Percentiles rank a stretch among this genome's conserved stretches.
Conservation (phyloP, 1,140 invertebrate species). For the Orius laevigatus region DNA sequence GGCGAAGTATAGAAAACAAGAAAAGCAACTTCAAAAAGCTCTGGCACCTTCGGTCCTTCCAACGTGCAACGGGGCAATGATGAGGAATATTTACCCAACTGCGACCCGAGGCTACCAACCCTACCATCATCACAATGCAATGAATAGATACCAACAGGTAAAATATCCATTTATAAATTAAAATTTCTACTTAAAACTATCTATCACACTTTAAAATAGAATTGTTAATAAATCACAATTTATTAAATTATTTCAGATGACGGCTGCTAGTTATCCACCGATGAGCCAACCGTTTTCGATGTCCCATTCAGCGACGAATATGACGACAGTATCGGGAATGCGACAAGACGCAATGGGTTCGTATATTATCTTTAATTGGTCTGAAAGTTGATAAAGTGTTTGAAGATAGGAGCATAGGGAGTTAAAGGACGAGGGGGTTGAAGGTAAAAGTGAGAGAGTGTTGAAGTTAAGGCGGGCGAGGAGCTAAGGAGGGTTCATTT, state of each 20-base stretch:
- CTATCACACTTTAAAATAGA: too few relatives aligned
- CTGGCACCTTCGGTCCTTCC: conserved; percentile 75
- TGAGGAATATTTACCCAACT: conserved; percentile 90
- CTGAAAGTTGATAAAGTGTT: neutral
- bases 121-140: conserved; percentile 69
- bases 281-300: conserved; percentile 91
- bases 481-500: neutral
- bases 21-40: conserved; percentile 93
- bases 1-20: conserved; percentile 95
- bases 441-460: conserved; percentile 2
- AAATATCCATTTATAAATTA: conserved; percentile 17
- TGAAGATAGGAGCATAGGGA: neutral
- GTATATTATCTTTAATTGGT: conserved; percentile 20
- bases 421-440: conserved; percentile 1
- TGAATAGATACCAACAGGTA: conserved; percentile 90
- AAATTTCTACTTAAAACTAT: too few relatives aligned
- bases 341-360: conserved; percentile 82
- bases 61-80: conserved; percentile 90
- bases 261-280: conserved; percentile 69
- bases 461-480: neutral
- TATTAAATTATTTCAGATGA: conserved; percentile 81
- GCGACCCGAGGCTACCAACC: conserved; percentile 74
- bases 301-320: conserved; percentile 71
- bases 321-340: conserved; percentile 63
- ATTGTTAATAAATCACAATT: too few relatives aligned